Base-by-base conservation (phyloP, 2,113 vertebrate genomes). In the Daphoenositta chrysoptera region DNA sequence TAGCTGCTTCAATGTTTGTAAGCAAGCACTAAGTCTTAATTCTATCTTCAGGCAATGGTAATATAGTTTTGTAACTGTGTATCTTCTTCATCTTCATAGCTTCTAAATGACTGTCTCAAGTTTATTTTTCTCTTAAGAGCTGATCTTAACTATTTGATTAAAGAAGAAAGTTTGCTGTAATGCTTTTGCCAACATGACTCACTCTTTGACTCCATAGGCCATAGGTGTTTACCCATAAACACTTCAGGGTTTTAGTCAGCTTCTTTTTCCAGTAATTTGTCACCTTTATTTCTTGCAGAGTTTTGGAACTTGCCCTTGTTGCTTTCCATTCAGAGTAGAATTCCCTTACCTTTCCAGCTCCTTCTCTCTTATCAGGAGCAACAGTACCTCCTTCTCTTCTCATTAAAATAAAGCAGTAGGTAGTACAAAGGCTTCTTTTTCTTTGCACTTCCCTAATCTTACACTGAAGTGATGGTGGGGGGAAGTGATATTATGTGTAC, bases 231-330 rank as follows among this genome's bases (percentile, higher is more conserved):
- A 65, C 79, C 83, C 82, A 80, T 69, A 93, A 96, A 83, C 75
- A 65, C 83, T 80, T 80, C 58, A 69, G 71, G 63, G 63, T 15
- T 90, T 88, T 77, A 88, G 75, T n/a, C 88, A 92, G 82, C 53
- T 83, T 72, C 66, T 87, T 91, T 77, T 70, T 91, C 70, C 68
- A 85, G 85, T 95, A 93, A 91, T 96, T 72, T 96, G 75, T 91
- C 66, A 88, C 73, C 66, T 96, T 96, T 93, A 95, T 94, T 93
- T 96, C 93, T 96, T 94, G 82, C 50, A 88, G 81, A 95, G 35
- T 91, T 94, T 96, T 94, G 87, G 94, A 82, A 77, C 81, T 87
- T 93, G 60, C n/a, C 27, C 37, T 68, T 95, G 80, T 84, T 94
- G 83, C 69, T 96, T 95, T 91, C 84, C 75, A 65, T 82, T 69